phyloP scores from a whole-genome alignment of 2,113 vertebrate species.

The Vicugna pacos region DNA sequence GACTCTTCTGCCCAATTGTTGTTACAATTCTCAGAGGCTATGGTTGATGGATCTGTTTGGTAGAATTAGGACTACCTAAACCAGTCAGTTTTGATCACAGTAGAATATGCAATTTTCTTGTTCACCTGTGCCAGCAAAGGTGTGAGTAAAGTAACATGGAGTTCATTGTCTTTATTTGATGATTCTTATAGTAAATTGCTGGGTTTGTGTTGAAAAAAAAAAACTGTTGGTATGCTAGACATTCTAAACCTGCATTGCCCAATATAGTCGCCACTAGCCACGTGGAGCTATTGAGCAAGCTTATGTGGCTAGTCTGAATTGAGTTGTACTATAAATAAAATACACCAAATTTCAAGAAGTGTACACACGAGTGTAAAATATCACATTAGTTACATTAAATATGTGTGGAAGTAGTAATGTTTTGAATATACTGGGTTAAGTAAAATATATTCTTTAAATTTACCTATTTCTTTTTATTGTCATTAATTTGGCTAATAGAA shows the following conservation, averaged over 20 bases:
- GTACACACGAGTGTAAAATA: neutral
- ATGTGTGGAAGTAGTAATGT: neutral
- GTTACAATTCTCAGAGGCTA: neutral
- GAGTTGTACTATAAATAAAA: neutral
- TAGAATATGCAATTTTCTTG: neutral
- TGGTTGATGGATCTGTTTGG: neutral
- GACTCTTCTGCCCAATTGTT: neutral
- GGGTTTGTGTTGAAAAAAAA: neutral
- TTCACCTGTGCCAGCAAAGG: neutral
- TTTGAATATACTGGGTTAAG: neutral
- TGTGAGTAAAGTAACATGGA: neutral
- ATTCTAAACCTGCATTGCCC: neutral
- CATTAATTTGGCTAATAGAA: slow-evolving; percentile 43
- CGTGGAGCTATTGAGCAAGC: neutral
- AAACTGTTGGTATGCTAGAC: neutral
- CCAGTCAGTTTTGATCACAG: neutral
- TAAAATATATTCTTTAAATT: slow-evolving; percentile 43
- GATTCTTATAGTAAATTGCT: neutral
- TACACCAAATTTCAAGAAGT: neutral
- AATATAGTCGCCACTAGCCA: neutral
- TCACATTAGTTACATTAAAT: neutral
- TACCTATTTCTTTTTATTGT: slow-evolving; percentile 15
- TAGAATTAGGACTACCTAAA: slow-evolving; percentile 14
- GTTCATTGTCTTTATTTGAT: slow-evolving; percentile 22
- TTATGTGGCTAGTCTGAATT: neutral